A percentile compares a stretch with the other conserved stretches of the same genome.
These are phyloP conservation scores for Dynastes tityus DNA, from an alignment of 2,888 invertebrate species.

Conservation along the genomic window DNA sequence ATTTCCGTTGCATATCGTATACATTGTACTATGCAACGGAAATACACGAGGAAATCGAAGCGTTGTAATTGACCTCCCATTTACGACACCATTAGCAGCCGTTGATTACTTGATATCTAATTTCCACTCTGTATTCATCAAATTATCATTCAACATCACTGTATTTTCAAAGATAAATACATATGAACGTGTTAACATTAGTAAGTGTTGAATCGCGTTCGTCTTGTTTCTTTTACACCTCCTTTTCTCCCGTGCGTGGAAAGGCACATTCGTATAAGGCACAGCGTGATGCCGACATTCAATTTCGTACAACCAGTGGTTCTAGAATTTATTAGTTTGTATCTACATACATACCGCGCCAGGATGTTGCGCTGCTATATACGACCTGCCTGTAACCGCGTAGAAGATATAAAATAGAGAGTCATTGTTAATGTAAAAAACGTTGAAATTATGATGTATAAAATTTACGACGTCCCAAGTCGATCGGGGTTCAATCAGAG, in stretches of 20 bases:
- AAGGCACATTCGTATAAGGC: conserved; percentile 46
- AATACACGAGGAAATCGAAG: too few species aligned
- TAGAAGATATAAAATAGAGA: conserved; percentile 48
- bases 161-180: background rate
- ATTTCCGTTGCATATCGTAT: too few species aligned
- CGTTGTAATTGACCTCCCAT: too few species aligned
- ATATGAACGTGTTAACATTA: conserved; percentile 19
- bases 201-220: conserved; percentile 15
- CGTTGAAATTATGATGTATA: conserved; percentile 38
- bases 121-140: too few species aligned
- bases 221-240: conserved; percentile 22
- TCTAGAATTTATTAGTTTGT: conserved; percentile 51
- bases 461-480: conserved; percentile 37
- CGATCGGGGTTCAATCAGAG: conserved; percentile 18
- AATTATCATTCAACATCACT: background rate
- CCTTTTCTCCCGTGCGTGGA: conserved; percentile 17
- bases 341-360: conserved; percentile 48
- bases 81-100: too few species aligned
- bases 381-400: background rate
- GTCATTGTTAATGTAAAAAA: conserved; percentile 50
- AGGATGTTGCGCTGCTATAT: background rate
- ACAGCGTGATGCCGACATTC: conserved; percentile 52
- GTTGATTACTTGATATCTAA: too few species aligned
- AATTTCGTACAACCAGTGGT: conserved; percentile 52
- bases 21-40: too few species aligned